These are phyloP conservation scores for Stegostoma tigrinum DNA, from an alignment of 2,113 vertebrate genomes.

Conservation along the genomic window DNA sequence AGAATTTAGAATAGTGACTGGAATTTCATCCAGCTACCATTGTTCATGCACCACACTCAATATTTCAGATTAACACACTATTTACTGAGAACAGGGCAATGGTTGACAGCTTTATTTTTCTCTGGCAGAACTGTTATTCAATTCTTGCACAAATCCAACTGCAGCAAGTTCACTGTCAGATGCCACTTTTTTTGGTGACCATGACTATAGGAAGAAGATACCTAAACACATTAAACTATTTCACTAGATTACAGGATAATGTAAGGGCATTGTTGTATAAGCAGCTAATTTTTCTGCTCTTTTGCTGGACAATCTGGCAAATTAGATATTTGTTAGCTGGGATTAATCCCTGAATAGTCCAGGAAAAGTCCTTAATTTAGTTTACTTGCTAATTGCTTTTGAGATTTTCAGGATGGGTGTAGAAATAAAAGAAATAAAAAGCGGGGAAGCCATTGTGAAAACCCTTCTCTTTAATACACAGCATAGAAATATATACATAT, in stretches of 20 bases:
- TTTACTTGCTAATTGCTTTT: background rate
- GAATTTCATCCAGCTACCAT: background rate
- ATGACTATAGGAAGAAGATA: background rate
- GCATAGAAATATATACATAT: constrained; percentile 35
- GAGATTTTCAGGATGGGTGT: background rate
- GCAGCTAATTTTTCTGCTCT: background rate
- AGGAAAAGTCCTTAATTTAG: background rate
- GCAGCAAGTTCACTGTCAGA: background rate
- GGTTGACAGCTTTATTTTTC: background rate
- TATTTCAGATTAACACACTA: background rate
- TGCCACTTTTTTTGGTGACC: background rate
- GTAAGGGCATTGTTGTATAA: background rate
- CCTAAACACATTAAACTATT: background rate
- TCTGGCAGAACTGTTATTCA: background rate
- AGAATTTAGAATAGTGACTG: background rate
- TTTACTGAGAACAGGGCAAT: background rate
- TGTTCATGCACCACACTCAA: background rate
- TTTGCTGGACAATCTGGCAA: background rate
- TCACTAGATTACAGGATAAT: background rate
- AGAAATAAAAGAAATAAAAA: background rate
- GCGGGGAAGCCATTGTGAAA: constrained; percentile 14
- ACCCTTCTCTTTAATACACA: constrained; percentile 33
- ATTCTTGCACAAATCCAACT: background rate
- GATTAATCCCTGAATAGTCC: background rate
- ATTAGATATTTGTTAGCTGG: background rate